Evolutionary conservation across 2,888 invertebrate genomes (phyloP).

Genomic region (Loripinus fragilis): DNA sequence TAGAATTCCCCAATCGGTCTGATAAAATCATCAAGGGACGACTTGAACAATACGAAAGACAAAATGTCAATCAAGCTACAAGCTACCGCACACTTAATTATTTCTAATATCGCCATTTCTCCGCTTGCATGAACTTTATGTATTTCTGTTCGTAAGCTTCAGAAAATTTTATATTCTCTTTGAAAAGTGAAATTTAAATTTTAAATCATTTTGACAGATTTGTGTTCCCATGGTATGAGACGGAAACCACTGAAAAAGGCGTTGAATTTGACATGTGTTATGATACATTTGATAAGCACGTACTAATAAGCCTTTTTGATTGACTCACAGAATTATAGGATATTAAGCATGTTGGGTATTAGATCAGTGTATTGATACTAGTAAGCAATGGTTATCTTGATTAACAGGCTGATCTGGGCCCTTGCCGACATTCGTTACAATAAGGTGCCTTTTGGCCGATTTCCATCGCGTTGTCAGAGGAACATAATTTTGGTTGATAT

Average conservation of each 20-base stretch:
- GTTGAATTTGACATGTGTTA: too few relatives aligned
- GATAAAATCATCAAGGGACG: neutral
- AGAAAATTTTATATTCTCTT: slow-evolving; percentile 1
- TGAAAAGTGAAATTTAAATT: slow-evolving; percentile 10
- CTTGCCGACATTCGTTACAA: neutral
- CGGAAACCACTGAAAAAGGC: too few relatives aligned
- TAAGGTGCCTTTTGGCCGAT: neutral
- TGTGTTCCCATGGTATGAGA: neutral
- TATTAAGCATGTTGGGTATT: too few relatives aligned
- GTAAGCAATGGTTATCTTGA: too few relatives aligned
- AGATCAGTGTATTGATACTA: too few relatives aligned
- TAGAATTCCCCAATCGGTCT: neutral
- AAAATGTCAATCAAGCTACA: slow-evolving; percentile 4
- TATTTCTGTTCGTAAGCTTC: neutral
- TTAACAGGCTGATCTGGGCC: neutral
- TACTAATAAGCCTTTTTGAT: too few relatives aligned
- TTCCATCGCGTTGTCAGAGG: neutral
- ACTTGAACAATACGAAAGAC: neutral
- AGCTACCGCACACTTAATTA: neutral
- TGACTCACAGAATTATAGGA: too few relatives aligned
- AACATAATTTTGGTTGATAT: neutral
- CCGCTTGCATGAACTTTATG: neutral
- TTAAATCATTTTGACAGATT: slow-evolving; percentile 12
- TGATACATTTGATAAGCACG: too few relatives aligned
- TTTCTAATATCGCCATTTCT: neutral